Conservation (phyloP, 2,797 vertebrate genomes). For the Spheniscus humboldti region DNA sequence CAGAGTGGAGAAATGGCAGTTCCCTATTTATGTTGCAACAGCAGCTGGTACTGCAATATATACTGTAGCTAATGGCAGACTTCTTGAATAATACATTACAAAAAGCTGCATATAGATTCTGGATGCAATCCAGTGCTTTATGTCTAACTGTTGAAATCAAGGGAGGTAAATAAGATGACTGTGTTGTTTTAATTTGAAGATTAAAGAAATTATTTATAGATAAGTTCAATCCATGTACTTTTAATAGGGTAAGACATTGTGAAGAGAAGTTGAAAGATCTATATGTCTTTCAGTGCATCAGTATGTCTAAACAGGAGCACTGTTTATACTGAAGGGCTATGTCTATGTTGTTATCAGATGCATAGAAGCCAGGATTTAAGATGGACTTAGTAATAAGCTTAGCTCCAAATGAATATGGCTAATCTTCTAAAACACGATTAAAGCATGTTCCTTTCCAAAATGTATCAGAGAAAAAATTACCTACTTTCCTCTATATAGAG, state of each 20-base stretch:
- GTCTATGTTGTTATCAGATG: not conserved
- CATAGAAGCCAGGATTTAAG: not conserved
- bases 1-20: not conserved
- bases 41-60: not conserved
- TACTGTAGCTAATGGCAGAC: not conserved
- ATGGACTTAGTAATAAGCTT: not conserved
- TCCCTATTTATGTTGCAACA: not conserved
- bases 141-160: not conserved
- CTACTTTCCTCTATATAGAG: not conserved
- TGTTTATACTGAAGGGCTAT: not conserved
- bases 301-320: not conserved
- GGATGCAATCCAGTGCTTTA: not conserved
- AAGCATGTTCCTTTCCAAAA: not conserved
- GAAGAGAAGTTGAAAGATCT: not conserved
- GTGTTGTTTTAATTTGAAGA: not conserved
- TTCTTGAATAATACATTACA: constrained; percentile 42
- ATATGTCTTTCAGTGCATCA: not conserved
- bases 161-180: not conserved
- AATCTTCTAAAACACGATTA: not conserved
- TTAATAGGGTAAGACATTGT: not conserved
- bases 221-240: not conserved
- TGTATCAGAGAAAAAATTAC: not conserved
- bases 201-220: not conserved
- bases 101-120: not conserved
- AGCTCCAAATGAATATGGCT: constrained; percentile 5